Conservation (phyloP, 2,113 vertebrate species). For the Lophotis ruficrista region DNA sequence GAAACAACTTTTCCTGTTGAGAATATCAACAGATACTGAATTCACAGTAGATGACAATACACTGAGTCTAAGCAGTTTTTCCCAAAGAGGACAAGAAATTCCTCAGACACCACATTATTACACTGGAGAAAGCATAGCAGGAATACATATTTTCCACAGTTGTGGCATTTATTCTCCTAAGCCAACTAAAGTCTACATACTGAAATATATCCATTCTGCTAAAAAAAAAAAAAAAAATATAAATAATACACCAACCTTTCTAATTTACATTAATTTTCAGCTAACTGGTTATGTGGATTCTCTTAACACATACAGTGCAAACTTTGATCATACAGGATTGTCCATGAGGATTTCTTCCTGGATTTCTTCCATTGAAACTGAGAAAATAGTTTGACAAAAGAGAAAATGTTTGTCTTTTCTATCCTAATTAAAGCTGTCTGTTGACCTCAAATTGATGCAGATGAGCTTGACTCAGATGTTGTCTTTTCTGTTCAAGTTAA, state of each 20-base stretch:
- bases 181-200: background rate
- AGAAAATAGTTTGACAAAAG: background rate
- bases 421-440: background rate
- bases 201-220: background rate
- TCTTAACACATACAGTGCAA: background rate
- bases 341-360: background rate
- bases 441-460: background rate
- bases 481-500: background rate
- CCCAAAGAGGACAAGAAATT: constrained; percentile 3
- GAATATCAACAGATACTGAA: constrained; percentile 37
- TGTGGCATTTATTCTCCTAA: background rate
- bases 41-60: constrained; percentile 9
- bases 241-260: background rate
- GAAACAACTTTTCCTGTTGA: background rate
- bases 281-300: background rate
- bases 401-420: background rate
- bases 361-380: background rate
- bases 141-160: background rate
- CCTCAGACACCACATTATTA: background rate
- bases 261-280: background rate
- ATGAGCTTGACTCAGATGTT: background rate
- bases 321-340: background rate
- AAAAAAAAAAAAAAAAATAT: background rate
- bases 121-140: background rate
- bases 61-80: background rate